phyloP scores from a whole-genome alignment of 2,888 invertebrate species.

The Plebejus argus region DNA sequence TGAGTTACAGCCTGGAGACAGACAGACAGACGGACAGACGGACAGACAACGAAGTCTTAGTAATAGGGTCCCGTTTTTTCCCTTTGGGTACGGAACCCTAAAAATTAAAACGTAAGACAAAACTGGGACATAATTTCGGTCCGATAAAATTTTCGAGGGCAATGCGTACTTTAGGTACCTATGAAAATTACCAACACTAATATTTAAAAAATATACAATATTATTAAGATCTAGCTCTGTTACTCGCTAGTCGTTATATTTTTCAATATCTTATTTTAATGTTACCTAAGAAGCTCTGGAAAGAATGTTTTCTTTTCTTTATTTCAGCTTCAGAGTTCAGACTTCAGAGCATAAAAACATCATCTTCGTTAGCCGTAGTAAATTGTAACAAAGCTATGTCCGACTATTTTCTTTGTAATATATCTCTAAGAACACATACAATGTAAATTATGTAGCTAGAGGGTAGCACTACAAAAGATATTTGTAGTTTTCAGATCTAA shows the following conservation, averaged over 20 bases:
- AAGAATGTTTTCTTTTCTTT: not conserved
- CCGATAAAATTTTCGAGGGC: no score
- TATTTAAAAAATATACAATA: not conserved
- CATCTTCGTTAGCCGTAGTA: not conserved
- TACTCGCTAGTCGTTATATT: not conserved
- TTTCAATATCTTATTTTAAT: not conserved
- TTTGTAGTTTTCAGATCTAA: not conserved
- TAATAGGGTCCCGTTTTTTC: no score
- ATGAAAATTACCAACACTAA: no score
- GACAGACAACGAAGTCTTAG: no score
- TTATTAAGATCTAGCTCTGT: not conserved
- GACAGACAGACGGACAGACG: no score
- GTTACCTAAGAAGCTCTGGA: not conserved
- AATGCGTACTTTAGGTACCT: no score
- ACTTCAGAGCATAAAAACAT: not conserved
- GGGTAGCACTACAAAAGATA: not conserved
- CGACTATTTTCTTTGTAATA: not conserved
- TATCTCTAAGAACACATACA: conserved; percentile 5
- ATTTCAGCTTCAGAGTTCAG: conserved; percentile 10
- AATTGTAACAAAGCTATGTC: conserved; percentile 13
- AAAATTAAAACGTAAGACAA: not conserved
- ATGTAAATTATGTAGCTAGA: conserved; percentile 17
- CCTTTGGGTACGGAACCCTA: no score
- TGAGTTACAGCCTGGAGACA: no score
- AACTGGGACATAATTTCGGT: no score